Conservation (phyloP, 2,888 invertebrate genomes). For the Pinctada fucata region DNA sequence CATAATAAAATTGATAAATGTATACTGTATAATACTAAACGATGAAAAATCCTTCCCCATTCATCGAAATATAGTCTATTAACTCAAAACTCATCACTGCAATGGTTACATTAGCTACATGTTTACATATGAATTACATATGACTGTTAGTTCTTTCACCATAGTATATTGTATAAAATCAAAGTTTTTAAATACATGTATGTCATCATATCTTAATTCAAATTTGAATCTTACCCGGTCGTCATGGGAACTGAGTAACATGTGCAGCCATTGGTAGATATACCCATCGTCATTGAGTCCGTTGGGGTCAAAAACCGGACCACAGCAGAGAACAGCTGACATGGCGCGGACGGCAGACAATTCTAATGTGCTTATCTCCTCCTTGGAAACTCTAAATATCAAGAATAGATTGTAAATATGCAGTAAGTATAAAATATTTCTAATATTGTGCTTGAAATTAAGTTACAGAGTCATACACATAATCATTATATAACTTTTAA, state of each 20-base stretch:
- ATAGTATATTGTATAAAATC: too few relatives aligned
- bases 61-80: too few relatives aligned
- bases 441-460: too few relatives aligned
- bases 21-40: too few relatives aligned
- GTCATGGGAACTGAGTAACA: conserved; percentile 90
- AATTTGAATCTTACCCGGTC: conserved; percentile 66
- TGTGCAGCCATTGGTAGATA: conserved; percentile 95
- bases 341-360: conserved; percentile 86
- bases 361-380: conserved; percentile 78
- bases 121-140: too few relatives aligned
- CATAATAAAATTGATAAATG: too few relatives aligned
- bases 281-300: conserved; percentile 90
- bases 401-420: not conserved
- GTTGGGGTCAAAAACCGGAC: conserved; percentile 92
- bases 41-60: too few relatives aligned
- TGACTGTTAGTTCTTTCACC: too few relatives aligned
- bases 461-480: not conserved
- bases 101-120: too few relatives aligned
- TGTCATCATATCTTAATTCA: not conserved
- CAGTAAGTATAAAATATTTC: too few relatives aligned
- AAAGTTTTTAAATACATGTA: too few relatives aligned
- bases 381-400: conserved; percentile 58
- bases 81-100: too few relatives aligned
- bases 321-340: conserved; percentile 96
- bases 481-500: not conserved